Conservation (phyloP, 2,113 vertebrate species). For the Jaculus jaculus region DNA sequence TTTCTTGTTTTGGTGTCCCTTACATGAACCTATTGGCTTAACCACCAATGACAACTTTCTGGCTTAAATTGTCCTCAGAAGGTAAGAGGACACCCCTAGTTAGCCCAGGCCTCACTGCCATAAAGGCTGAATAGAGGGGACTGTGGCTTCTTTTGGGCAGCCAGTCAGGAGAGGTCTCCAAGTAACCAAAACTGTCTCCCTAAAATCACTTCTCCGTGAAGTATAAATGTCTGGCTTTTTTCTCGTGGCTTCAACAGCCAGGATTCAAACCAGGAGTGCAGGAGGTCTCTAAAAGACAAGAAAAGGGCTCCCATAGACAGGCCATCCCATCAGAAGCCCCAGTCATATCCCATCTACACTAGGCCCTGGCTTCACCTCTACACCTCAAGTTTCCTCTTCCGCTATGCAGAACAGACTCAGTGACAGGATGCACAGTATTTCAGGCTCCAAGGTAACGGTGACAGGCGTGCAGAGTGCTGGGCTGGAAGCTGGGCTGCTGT, state of each 20-base stretch:
- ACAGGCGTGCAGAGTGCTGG: background rate
- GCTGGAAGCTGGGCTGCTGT: background rate
- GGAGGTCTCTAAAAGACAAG: fast-evolving
- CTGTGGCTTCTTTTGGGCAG: background rate
- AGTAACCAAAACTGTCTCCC: fast-evolving
- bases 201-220: background rate
- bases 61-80: background rate
- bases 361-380: fast-evolving
- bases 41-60: background rate
- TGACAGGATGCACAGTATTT: background rate
- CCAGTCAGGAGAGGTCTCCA: background rate
- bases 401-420: background rate
- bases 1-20: no score
- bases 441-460: background rate
- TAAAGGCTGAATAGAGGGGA: no score
- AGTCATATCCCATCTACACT: fast-evolving
- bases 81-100: background rate
- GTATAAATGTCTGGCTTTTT: background rate
- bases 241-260: background rate
- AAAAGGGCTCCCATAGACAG: fast-evolving
- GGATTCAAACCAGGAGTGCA: background rate
- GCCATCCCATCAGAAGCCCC: background rate
- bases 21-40: background rate
- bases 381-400: background rate
- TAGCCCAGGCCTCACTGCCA: no score